Conservation (phyloP, 2,113 vertebrate genomes). For the Neolamprologus longior region DNA sequence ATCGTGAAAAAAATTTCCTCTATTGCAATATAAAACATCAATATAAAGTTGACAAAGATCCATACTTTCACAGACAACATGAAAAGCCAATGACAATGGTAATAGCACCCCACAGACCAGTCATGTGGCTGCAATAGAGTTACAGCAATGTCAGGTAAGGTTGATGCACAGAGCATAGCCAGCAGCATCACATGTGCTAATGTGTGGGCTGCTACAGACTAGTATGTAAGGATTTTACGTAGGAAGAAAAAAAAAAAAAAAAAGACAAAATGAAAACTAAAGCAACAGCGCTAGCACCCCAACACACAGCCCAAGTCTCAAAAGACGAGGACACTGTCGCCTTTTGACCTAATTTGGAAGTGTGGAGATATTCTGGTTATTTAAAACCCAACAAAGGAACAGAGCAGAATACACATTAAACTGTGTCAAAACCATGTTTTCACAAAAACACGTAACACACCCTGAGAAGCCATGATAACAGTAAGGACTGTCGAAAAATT, state of each 20-base stretch:
- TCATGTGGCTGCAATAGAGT: not conserved
- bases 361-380: not conserved
- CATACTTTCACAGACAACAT: not conserved
- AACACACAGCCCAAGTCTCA: not conserved
- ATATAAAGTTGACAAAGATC: not conserved
- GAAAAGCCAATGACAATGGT: not conserved
- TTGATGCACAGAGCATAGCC: not conserved
- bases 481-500: not conserved
- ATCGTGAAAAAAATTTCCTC: not conserved
- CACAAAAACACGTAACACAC: not conserved
- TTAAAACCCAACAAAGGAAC: not conserved
- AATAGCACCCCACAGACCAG: not conserved
- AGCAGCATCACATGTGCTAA: not conserved
- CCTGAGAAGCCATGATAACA: not conserved
- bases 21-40: not conserved
- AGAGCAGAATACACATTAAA: not conserved
- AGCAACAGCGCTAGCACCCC: not conserved
- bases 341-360: not conserved
- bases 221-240: not conserved
- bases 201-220: not conserved
- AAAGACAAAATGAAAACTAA: not conserved
- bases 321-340: not conserved
- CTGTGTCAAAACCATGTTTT: not conserved
- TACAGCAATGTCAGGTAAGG: rapidly evolving
- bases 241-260: not conserved